Percentiles rank a stretch among this genome's conserved stretches.
Conservation (phyloP, 1,140 invertebrate genomes). For the Nylanderia fulva region DNA sequence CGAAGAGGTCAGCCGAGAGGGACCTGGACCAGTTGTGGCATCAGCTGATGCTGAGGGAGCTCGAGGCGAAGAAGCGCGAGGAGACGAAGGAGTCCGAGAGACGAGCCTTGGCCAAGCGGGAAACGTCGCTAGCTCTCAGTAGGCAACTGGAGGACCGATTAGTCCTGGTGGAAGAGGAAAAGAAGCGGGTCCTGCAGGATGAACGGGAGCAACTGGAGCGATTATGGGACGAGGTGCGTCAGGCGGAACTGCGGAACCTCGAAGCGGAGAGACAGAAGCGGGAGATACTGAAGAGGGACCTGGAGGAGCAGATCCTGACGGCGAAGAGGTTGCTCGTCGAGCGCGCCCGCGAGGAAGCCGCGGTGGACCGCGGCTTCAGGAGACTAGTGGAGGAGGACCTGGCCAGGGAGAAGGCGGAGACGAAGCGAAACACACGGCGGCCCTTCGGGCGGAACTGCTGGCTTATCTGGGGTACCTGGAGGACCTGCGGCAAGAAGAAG, state of each 20-base stretch:
- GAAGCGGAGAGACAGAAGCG: slow-evolving; percentile 63
- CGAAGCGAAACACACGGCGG: slow-evolving; percentile 34
- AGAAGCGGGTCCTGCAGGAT: slow-evolving; percentile 55
- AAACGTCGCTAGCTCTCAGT: slow-evolving; percentile 49
- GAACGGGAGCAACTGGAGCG: slow-evolving; percentile 67
- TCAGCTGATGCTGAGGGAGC: slow-evolving; percentile 71
- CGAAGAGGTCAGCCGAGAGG: slow-evolving; percentile 57
- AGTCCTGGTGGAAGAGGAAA: slow-evolving; percentile 63
- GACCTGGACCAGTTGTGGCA: slow-evolving; percentile 75
- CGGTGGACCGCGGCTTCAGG: slow-evolving; percentile 57
- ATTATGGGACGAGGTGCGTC: slow-evolving; percentile 56
- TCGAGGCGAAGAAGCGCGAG: slow-evolving; percentile 59
- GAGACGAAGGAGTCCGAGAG: slow-evolving; percentile 66
- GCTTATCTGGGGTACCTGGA: slow-evolving; percentile 72
- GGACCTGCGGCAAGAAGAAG: slow-evolving; percentile 65
- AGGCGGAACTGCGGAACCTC: slow-evolving; percentile 64
- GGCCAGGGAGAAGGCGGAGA: slow-evolving; percentile 53
- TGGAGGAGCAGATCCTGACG: slow-evolving; percentile 73
- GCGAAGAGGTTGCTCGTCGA: slow-evolving; percentile 63
- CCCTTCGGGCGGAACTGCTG: slow-evolving; percentile 66
- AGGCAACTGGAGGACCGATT: slow-evolving; percentile 72
- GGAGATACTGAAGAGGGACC: slow-evolving; percentile 64
- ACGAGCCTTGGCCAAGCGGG: neutral
- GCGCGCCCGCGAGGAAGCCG: slow-evolving; percentile 63
- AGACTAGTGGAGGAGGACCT: slow-evolving; percentile 61